Conservation (phyloP, 1,140 invertebrate species). For the Cherax quadricarinatus region DNA sequence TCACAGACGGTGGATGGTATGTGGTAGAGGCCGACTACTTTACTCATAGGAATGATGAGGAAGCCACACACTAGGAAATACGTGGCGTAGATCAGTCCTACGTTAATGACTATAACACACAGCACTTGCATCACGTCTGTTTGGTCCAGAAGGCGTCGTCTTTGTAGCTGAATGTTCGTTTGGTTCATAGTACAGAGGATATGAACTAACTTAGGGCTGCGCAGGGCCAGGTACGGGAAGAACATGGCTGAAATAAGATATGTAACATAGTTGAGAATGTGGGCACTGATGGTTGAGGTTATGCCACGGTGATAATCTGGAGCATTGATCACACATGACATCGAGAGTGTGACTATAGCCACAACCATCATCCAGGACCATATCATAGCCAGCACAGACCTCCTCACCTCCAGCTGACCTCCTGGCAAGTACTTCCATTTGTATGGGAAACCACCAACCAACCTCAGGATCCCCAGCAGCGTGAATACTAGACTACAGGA, state of each 20-base stretch:
- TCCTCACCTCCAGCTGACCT: conserved; percentile 26
- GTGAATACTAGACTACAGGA: background rate
- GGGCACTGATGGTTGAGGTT: conserved; percentile 25
- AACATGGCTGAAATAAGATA: conserved; percentile 37
- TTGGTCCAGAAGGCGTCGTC: background rate
- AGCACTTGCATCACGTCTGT: conserved; percentile 21
- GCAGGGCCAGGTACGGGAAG: conserved; percentile 29
- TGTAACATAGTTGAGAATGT: conserved; percentile 49
- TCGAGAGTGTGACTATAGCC: conserved; percentile 2
- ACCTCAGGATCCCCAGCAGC: conserved; percentile 17
- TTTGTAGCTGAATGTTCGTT: background rate
- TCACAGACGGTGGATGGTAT: conserved; percentile 44
- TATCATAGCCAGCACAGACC: background rate
- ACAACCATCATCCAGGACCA: conserved; percentile 40
- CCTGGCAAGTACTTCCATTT: conserved; percentile 2
- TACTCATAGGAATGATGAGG: background rate
- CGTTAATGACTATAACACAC: conserved; percentile 8
- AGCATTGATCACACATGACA: conserved; percentile 34
- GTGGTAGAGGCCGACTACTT: conserved; percentile 16
- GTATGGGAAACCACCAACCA: conserved; percentile 50
- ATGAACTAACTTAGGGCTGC: conserved; percentile 14
- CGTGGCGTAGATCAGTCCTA: conserved; percentile 10
- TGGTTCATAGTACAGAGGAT: conserved; percentile 19
- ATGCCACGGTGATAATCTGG: background rate
- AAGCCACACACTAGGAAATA: background rate